Conservation (phyloP, 2,888 invertebrate species). For the Beris morrisii region DNA sequence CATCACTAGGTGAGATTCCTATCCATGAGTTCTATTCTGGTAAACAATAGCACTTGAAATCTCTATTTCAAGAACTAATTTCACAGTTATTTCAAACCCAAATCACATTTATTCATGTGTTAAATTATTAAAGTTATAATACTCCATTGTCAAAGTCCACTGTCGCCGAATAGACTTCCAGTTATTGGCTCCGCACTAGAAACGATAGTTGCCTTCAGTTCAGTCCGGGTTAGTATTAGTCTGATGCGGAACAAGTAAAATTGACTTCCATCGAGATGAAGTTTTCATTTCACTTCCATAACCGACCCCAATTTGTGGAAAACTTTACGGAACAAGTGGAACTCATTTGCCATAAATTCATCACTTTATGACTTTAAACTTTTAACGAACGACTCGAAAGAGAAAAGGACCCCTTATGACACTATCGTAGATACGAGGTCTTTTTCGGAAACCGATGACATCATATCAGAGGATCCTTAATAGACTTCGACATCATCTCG, state of each 20-base stretch:
- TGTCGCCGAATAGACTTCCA: conserved; percentile 6
- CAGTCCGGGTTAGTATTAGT: not conserved
- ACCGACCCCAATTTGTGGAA: conserved; percentile 11
- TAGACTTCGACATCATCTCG: too few species aligned
- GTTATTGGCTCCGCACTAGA: conserved; percentile 2
- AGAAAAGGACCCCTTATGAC: not conserved
- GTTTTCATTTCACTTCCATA: conserved; percentile 1
- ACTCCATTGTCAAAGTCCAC: not conserved
- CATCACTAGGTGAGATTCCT: too few species aligned
- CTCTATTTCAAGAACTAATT: too few species aligned
- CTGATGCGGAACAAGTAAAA: not conserved
- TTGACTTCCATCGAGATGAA: not conserved
- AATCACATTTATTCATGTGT: conserved; percentile 6
- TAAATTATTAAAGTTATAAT: conserved; percentile 2
- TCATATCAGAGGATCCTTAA: not conserved
- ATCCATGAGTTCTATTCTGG: too few species aligned
- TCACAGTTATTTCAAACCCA: not conserved
- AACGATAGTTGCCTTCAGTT: not conserved
- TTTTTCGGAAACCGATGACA: conserved; percentile 8
- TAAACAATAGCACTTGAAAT: too few species aligned
- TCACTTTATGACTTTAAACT: conserved; percentile 26
- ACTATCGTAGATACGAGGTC: not conserved
- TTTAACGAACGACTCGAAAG: conserved; percentile 13
- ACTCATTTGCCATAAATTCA: conserved; percentile 31
- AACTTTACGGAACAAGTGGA: conserved; percentile 12